phyloP scores from a whole-genome alignment of 2,797 vertebrate genomes.

The Pampus argenteus region DNA sequence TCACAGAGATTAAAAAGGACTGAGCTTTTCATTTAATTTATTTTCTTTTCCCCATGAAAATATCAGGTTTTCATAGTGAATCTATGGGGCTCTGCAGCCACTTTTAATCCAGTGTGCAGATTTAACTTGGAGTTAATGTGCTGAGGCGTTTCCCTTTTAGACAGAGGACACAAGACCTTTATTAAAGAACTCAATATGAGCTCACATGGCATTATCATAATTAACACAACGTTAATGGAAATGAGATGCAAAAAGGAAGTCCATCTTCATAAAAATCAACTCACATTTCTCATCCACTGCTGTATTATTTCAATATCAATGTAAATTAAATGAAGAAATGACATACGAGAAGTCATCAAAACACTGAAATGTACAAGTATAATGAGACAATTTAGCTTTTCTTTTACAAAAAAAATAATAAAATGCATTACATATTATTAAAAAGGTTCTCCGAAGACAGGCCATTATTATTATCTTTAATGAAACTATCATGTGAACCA shows the following conservation, averaged over 20 bases:
- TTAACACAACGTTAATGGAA: conserved; percentile 22
- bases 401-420: conserved; percentile 6
- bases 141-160: conserved; percentile 2
- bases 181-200: conserved; percentile 7
- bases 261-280: conserved; percentile 6
- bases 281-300: conserved; percentile 8
- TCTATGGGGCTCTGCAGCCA: background rate
- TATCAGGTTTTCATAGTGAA: conserved; percentile 12
- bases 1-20: conserved; percentile 10
- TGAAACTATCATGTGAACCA: conserved; percentile 4
- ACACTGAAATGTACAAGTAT: background rate
- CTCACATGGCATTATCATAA: conserved; percentile 6
- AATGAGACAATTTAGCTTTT: conserved; percentile 1
- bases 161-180: conserved; percentile 4
- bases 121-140: conserved; percentile 3
- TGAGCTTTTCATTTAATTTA: conserved; percentile 11
- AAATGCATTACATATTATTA: conserved; percentile 1
- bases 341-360: conserved; percentile 8
- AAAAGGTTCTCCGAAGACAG: background rate
- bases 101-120: conserved; percentile 14
- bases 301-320: conserved; percentile 20
- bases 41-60: conserved; percentile 20
- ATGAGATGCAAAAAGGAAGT: conserved; percentile 8
- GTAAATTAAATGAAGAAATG: conserved; percentile 25
- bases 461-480: conserved; percentile 14